Conservation (phyloP, 2,888 invertebrate species). For the Mimumesa dahlbomi region DNA sequence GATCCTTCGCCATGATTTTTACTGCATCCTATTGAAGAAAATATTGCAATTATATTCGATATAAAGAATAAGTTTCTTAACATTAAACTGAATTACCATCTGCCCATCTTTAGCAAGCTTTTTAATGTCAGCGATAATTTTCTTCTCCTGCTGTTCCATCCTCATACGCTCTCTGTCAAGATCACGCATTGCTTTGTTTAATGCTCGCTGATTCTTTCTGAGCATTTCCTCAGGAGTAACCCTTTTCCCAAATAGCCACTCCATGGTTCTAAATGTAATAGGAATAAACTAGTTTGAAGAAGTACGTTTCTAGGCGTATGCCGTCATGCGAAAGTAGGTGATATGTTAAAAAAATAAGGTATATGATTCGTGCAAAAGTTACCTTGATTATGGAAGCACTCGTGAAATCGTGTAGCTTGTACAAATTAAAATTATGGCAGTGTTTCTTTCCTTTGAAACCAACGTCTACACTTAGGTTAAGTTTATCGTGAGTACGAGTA, state of each 20-base stretch:
- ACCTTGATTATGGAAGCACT: background rate
- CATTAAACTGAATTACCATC: slow-evolving; percentile 85
- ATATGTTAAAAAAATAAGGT: background rate
- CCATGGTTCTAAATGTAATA: slow-evolving; percentile 82
- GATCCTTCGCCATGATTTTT: slow-evolving; percentile 99
- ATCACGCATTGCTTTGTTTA: slow-evolving; percentile 99
- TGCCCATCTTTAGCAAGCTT: slow-evolving; percentile 99
- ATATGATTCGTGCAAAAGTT: background rate
- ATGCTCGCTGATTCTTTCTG: slow-evolving; percentile 97
- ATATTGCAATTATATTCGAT: background rate
- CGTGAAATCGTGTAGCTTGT: background rate
- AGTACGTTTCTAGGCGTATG: background rate
- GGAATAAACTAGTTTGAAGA: background rate
- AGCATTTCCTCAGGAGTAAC: slow-evolving; percentile 99
- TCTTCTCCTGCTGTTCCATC: slow-evolving; percentile 99
- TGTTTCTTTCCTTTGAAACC: background rate
- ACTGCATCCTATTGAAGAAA: slow-evolving; percentile 95
- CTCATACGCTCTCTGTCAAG: slow-evolving; percentile 95
- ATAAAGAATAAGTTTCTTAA: no score
- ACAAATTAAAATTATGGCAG: background rate
- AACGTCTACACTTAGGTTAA: slow-evolving; percentile 14
- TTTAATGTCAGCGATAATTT: slow-evolving; percentile 98
- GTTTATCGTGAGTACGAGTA: background rate
- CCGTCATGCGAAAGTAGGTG: background rate
- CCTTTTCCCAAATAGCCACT: slow-evolving; percentile 98